Evolutionary conservation across 2,888 invertebrate genomes (phyloP).

Genomic region (Drosophila sordidula): DNA sequence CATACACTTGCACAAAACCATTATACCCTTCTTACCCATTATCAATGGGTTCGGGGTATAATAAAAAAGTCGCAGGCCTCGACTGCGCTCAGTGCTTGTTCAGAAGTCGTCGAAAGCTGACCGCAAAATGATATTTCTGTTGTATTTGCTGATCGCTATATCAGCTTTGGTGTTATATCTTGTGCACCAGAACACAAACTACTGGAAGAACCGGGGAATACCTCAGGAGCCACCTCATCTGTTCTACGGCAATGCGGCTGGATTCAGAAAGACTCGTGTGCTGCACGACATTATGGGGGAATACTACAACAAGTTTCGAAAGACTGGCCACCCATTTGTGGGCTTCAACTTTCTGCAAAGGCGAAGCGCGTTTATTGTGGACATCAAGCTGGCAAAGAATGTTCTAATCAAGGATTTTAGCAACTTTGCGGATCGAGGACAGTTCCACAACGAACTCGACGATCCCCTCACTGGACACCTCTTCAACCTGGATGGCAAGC

Average conservation of each 20-base stretch:
- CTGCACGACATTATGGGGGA: constrained; percentile 35
- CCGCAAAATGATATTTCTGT: constrained; percentile 37
- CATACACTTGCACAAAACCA: too few species aligned
- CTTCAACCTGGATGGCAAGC: constrained; percentile 81
- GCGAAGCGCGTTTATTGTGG: constrained; percentile 57
- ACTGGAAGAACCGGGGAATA: constrained; percentile 54
- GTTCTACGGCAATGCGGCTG: constrained; percentile 51
- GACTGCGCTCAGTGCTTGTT: constrained; percentile 6
- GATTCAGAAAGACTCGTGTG: constrained; percentile 44
- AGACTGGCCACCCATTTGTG: constrained; percentile 52
- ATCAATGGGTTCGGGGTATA: too few species aligned
- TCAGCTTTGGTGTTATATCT: constrained; percentile 41
- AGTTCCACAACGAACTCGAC: constrained; percentile 76
- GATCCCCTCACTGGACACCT: constrained; percentile 83
- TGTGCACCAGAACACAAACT: constrained; percentile 33
- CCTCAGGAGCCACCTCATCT: constrained; percentile 54
- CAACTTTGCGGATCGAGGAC: constrained; percentile 82
- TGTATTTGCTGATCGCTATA: constrained; percentile 48
- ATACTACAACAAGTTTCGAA: constrained; percentile 60
- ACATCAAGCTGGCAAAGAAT: constrained; percentile 63
- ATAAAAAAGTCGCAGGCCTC: not conserved
- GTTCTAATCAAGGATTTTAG: constrained; percentile 72
- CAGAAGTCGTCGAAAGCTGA: not conserved
- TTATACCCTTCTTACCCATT: too few species aligned
- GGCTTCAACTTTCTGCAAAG: constrained; percentile 67